phyloP scores from a whole-genome alignment of 2,888 invertebrate species.

The Brachypalpus laphriformis region DNA sequence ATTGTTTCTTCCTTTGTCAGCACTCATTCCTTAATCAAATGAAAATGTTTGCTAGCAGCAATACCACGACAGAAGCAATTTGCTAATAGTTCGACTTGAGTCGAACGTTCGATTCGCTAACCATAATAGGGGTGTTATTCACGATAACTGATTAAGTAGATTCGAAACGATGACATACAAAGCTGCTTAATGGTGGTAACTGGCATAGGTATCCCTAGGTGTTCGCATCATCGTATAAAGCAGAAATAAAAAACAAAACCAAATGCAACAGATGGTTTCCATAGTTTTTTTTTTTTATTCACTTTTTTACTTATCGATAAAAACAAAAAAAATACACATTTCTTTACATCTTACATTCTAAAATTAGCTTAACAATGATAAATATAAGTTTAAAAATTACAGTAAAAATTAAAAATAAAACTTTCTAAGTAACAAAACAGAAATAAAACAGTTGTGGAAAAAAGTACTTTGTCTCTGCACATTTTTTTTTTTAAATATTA shows the following conservation, averaged over 20 bases:
- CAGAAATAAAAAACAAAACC: not conserved
- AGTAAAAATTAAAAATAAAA: conserved; percentile 18
- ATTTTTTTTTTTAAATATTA: conserved; percentile 34
- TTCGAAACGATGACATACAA: no score
- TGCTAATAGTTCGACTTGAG: no score
- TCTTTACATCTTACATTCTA: conserved; percentile 61
- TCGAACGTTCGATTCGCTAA: no score
- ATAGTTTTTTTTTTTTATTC: conserved; percentile 47
- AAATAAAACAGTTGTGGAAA: conserved; percentile 58
- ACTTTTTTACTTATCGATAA: conserved; percentile 41
- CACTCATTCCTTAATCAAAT: no score
- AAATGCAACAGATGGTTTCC: not conserved
- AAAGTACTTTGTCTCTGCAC: conserved; percentile 51
- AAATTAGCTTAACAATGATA: conserved; percentile 50
- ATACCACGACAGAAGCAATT: no score
- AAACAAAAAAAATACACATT: conserved; percentile 44
- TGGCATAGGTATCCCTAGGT: no score
- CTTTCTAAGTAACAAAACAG: conserved; percentile 58
- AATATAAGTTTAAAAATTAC: conserved; percentile 55
- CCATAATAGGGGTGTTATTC: no score
- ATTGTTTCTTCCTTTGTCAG: no score
- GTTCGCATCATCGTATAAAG: no score
- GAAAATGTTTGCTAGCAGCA: no score
- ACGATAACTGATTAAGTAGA: no score
- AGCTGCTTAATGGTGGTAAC: no score